These are phyloP conservation scores for Ceratothoa steindachneri DNA, from an alignment of 2,888 invertebrate genomes.

Conservation along the genomic window DNA sequence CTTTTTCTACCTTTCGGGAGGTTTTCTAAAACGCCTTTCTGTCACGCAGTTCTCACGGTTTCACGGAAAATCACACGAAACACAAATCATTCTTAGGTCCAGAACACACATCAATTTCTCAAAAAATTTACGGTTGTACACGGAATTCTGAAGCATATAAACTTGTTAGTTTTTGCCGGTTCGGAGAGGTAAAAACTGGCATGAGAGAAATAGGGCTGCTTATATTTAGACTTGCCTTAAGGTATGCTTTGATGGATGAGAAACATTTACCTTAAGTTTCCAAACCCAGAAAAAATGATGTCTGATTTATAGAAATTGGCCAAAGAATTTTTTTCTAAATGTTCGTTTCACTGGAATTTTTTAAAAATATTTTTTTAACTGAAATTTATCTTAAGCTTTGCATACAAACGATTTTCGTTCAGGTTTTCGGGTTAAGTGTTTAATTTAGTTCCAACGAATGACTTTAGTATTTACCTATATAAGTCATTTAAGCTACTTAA, in stretches of 20 bases:
- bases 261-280: neutral
- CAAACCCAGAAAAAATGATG: neutral
- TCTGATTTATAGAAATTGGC: neutral
- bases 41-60: neutral
- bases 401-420: no score
- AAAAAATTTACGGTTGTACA: conserved; percentile 4
- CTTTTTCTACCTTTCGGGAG: neutral
- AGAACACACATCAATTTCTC: conserved; percentile 10
- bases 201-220: neutral
- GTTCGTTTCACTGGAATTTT: no score
- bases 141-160: neutral
- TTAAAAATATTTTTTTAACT: no score
- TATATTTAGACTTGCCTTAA: neutral
- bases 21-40: no score
- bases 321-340: neutral
- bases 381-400: no score
- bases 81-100: neutral
- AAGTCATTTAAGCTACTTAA: no score
- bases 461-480: no score
- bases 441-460: no score
- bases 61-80: conserved; percentile 6
- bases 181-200: neutral
- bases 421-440: no score
- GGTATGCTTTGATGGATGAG: neutral
- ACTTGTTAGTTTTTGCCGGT: neutral